Evolutionary conservation across 2,797 vertebrate species (phyloP).

Genomic region (Chelonia mydas): DNA sequence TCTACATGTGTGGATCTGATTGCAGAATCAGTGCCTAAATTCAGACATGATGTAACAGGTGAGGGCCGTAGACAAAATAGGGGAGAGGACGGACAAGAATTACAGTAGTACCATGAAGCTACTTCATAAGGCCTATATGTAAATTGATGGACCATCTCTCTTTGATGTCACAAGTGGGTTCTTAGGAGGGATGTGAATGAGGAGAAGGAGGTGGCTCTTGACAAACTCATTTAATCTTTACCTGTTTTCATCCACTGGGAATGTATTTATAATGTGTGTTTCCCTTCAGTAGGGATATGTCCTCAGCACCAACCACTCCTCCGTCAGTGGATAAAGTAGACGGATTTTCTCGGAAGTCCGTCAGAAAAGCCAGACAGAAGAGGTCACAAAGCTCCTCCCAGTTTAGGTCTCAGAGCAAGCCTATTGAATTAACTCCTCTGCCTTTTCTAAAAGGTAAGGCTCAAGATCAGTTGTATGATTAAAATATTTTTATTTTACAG

Average conservation of each 20-base stretch:
- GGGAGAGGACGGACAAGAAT: neutral
- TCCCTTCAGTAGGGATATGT: conserved; percentile 96
- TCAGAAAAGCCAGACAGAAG: conserved; percentile 99
- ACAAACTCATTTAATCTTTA: neutral
- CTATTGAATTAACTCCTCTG: conserved; percentile 97
- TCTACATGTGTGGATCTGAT: neutral
- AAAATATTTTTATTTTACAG: neutral
- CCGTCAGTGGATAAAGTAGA: conserved; percentile 99
- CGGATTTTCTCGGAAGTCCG: conserved; percentile 99
- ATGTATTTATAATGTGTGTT: conserved; percentile 58
- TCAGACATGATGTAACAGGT: neutral
- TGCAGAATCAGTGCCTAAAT: neutral
- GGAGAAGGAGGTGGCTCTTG: neutral
- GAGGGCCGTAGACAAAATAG: neutral
- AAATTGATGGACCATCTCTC: neutral
- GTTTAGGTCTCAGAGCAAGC: conserved; percentile 99
- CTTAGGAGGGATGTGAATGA: neutral
- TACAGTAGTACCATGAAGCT: neutral
- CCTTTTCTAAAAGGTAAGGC: conserved; percentile 98
- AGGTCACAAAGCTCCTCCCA: conserved; percentile 99
- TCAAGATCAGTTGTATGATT: conserved; percentile 16
- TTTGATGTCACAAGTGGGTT: neutral
- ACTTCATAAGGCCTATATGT: neutral
- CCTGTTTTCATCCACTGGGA: neutral
- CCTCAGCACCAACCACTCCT: conserved; percentile 98